Percentiles rank a stretch among this genome's conserved stretches.
These are phyloP conservation scores for Netta rufina DNA, from an alignment of 2,797 vertebrate species.

Conservation along the genomic window DNA sequence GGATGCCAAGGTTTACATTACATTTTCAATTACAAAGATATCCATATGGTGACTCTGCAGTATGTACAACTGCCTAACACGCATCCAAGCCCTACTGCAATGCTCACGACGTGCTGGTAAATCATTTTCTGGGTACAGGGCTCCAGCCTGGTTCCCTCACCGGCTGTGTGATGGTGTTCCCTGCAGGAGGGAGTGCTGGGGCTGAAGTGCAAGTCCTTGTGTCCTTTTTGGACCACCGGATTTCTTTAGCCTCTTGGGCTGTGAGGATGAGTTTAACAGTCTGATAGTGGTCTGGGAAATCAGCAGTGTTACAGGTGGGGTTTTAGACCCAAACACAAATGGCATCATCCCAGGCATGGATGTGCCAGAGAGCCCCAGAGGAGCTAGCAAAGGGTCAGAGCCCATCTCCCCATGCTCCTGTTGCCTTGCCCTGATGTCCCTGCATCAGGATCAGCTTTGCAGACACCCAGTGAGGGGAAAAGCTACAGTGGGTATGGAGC, in stretches of 20 bases:
- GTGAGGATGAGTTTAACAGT: background rate
- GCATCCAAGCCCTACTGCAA: background rate
- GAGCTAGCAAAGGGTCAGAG: background rate
- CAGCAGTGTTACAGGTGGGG: background rate
- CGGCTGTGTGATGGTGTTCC: background rate
- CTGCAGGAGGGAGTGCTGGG: background rate
- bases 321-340: background rate
- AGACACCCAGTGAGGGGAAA: background rate
- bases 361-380: background rate
- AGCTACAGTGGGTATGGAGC: background rate
- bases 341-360: rapidly evolving
- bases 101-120: background rate
- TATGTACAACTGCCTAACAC: constrained; percentile 6
- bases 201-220: background rate
- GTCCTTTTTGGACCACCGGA: background rate
- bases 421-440: background rate
- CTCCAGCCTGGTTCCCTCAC: background rate
- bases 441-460: background rate
- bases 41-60: constrained; percentile 65
- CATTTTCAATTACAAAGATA: constrained; percentile 61
- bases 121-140: background rate
- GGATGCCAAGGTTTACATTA: constrained; percentile 66
- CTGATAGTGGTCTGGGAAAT: background rate
- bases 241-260: background rate
- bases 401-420: background rate